Evolutionary conservation across 2,113 vertebrate genomes (phyloP), one percentile per base, ranked within the genome.

Genomic region (Aleadryas rufinucha): DNA sequence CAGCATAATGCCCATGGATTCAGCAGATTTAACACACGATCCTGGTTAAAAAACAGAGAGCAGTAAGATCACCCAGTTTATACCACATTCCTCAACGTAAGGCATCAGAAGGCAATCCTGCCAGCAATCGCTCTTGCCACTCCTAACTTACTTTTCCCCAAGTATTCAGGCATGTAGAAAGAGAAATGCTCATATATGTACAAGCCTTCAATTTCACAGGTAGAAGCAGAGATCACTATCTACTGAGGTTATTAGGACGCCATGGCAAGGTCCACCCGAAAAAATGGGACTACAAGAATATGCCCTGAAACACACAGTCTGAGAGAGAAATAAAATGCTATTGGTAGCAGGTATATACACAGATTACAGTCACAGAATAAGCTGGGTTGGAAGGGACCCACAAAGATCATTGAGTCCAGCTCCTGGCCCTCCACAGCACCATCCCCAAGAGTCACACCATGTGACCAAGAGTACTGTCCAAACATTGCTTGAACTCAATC

Each of bases 371-470:
- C 35, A 42, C 21, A 60, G 33, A 68, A 16, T 8, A 44, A 44
- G 6, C 6, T 37, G 19, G 15, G 18, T 13, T 44, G 53, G 27
- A 37, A 60, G 7, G 33, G 11, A 69, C 10, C 15, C 45, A 37
- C 33, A 68, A 23, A 27, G 33, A 53, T 33, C 45, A 52, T 0
- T 5, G 15, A 53, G 18, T 68, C 22, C 84, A 37, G 0, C 10
- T 77, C 64, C 33, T 13, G 45, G 39, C 33, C 33, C 45, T 44
- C 12, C 15, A 87, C 33, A 52, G 39, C 27, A 33, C 21, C 72
- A 45, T 13, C 7, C 15, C 27, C 17, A 45, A 11, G 45, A 44
- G 33, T 68, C 13, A 35, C 31, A 50, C 5, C 7, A 15, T 27
- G 22, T 27, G 11, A 33, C 37, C 45, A 42, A 15, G 37, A 30